These are phyloP conservation scores for Bradypodion pumilum DNA, from an alignment of 2,797 vertebrate species.

Conservation along the genomic window DNA sequence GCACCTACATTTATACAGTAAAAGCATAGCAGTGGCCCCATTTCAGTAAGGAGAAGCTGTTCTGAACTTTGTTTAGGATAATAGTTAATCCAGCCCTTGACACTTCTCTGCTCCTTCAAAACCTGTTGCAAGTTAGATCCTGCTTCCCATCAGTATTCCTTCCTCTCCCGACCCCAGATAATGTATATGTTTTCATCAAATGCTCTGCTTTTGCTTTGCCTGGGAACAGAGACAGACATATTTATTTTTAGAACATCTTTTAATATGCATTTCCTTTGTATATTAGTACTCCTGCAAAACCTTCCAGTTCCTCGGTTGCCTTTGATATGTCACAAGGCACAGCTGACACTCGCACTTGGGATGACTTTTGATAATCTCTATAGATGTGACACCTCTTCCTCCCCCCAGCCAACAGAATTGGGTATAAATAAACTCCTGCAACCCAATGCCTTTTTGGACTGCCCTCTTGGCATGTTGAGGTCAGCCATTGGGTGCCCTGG, in stretches of 20 bases:
- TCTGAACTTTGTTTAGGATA: background rate
- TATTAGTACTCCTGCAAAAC: slow-evolving; percentile 57
- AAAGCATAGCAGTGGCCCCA: background rate
- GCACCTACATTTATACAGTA: background rate
- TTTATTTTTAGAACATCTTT: slow-evolving; percentile 70
- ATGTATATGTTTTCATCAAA: slow-evolving; percentile 44
- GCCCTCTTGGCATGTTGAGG: slow-evolving; percentile 45
- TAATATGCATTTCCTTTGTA: slow-evolving; percentile 53
- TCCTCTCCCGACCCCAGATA: slow-evolving; percentile 19
- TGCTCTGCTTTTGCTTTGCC: slow-evolving; percentile 59
- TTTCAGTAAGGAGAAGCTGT: background rate
- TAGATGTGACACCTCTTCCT: slow-evolving; percentile 71
- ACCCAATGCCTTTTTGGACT: slow-evolving; percentile 59
- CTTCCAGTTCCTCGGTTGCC: slow-evolving; percentile 64
- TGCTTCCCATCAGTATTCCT: slow-evolving; percentile 25
- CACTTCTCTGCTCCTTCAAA: slow-evolving; percentile 18
- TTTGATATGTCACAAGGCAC: slow-evolving; percentile 74
- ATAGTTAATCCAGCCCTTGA: background rate
- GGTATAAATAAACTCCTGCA: slow-evolving; percentile 75
- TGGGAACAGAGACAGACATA: slow-evolving; percentile 62
- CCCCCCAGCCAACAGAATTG: slow-evolving; percentile 67
- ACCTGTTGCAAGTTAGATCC: slow-evolving; percentile 38
- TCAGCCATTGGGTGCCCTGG: background rate
- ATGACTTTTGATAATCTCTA: slow-evolving; percentile 71
- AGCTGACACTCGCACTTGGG: slow-evolving; percentile 71